Base-by-base conservation (phyloP, 2,888 invertebrate species). In the Lasioglossum lativentre region DNA sequence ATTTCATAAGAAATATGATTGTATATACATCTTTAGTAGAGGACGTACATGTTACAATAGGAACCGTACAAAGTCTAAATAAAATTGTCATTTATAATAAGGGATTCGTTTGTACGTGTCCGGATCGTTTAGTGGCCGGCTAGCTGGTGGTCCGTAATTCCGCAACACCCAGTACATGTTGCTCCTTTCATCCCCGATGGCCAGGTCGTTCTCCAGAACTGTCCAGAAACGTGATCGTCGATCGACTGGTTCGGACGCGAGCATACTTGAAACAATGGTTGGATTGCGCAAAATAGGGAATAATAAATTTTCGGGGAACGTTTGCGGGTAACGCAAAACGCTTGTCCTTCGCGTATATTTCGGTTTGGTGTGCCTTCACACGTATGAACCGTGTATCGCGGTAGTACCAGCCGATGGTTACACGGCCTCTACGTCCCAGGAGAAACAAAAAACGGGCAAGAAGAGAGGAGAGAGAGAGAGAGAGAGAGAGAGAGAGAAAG, bases 341-440 rank as follows among this genome's bases (percentile, higher is more conserved):
- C 73, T 34, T 38, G 74, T 89, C 78, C 81, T 77, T 77, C 80
- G 79, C 59, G 38, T 45, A 74, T 75, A 73, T 78, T 63, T 23
- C 38, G 72, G 76, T 14, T 74, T 77, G 77, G 45, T 63, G 82
- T 71, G 75, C 72, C 45, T 76, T 72, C 47, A 75, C 59, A 56
- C 82, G 76, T 77, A 73, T 38, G 6, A 77, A 77, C 83, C 83
- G 73, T 76, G 83, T 82, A 45, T 59, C 71, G 76, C 82, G 86
- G 86, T 83, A 84, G 79, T 89, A 89, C 80, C 78, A 87, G 81
- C 80, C 86, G 89, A 88, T 85, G 80, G 89, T 81, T 82, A 86
- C 84, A 83, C 82, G 80, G 78, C 89, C 85, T 86, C 85, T 90
- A 85, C 87, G 83, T 82, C 77, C 68, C 40, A 38, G 72, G 38